Conservation (phyloP, 2,113 vertebrate genomes). For the Monarcha castaneiventris region DNA sequence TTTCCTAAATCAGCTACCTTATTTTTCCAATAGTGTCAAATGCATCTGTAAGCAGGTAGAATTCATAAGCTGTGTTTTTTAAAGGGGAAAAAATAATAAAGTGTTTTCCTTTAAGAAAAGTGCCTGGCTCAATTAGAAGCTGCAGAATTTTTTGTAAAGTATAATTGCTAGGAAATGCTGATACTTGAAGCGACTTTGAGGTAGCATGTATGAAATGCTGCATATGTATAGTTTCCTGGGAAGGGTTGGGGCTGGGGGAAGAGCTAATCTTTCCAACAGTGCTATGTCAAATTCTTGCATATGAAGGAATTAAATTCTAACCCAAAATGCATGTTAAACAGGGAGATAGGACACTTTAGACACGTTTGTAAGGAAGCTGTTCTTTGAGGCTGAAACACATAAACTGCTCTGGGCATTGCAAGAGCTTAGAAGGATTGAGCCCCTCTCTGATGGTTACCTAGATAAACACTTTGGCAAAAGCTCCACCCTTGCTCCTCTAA, state of each 20-base stretch:
- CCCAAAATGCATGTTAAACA: background rate
- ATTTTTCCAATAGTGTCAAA: constrained; percentile 65
- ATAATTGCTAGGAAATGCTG: background rate
- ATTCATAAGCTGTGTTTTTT: constrained; percentile 24
- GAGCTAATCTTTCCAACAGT: background rate
- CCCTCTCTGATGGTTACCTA: background rate
- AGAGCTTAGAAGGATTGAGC: background rate
- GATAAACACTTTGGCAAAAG: background rate
- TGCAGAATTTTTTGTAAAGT: background rate
- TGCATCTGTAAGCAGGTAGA: constrained; percentile 60
- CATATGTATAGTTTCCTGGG: background rate
- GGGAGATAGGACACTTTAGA: background rate
- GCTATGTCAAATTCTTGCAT: background rate
- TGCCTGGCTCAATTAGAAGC: constrained; percentile 19
- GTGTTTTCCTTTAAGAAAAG: background rate
- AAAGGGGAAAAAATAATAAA: background rate
- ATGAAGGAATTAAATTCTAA: constrained; percentile 14
- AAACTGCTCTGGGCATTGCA: background rate
- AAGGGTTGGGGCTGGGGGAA: background rate
- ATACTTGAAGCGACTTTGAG: background rate
- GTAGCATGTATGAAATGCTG: background rate
- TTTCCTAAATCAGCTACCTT: constrained; percentile 59
- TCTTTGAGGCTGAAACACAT: background rate
- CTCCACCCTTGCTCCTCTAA: background rate
- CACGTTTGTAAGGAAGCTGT: background rate